Base-by-base conservation (phyloP, 2,113 vertebrate species). In the Litocranius walleri region DNA sequence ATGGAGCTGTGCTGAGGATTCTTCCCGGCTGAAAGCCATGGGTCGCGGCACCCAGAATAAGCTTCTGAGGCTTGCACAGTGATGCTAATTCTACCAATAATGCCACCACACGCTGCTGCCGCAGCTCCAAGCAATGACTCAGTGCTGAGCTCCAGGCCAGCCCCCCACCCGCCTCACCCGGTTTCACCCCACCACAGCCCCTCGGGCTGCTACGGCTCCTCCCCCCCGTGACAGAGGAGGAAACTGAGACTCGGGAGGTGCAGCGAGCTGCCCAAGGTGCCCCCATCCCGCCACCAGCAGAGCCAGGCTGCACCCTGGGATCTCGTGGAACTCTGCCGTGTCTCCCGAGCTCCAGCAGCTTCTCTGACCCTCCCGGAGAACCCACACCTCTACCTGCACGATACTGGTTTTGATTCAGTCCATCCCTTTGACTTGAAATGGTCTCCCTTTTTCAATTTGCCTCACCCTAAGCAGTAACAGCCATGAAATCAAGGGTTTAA, bases 321-420 rank as follows among this genome's bases (percentile, higher is more conserved):
- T 30, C 56, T 36, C 17, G 2, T 1, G 3, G 23, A 29, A 40
- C 89, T 7, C 15, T 0, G 11, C 88, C 0, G 3, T 0, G 4
- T 40, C 56, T 62, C 88, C 83, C 4, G 17, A 57, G 78, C 80
- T 87, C 7, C 0, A 2, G 56, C 3, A 1, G 3, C 21, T 59
- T 85, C 30, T 77, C 80, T 3, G 5, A 11, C 29, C 54, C n/a
- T 6, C 36, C 1, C 0, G 0, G 1, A 19, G 14, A 2, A 0
- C 19, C 62, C 33, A 16, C 67, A 3, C 23, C 54, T 21, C 29
- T 29, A 21, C 84, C 71, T 80, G 14, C 29, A 74, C 2, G 16
- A 14, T 10, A 17, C 0, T 6, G 85, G 45, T 56, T 83, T 56
- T 40, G 56, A 59, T 87, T 50, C 25, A 62, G 9, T 8, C n/a